Base-by-base conservation (phyloP, 2,797 vertebrate genomes). In the Oryzias dopingdopingensis region DNA sequence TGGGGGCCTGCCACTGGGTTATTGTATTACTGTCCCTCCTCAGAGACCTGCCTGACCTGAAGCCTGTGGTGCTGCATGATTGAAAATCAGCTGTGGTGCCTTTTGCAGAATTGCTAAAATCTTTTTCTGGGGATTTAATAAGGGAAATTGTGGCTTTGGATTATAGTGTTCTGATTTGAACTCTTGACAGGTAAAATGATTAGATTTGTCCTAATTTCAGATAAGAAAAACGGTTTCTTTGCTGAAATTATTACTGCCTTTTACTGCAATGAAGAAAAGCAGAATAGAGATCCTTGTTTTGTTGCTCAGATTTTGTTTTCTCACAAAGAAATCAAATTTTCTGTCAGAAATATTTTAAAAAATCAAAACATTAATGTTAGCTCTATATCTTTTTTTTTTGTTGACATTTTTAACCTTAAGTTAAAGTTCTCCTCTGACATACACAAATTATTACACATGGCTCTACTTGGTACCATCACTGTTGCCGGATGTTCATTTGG, bases 41-140 rank as follows among this genome's bases (percentile, higher is more conserved):
- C 63, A 6, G 73, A 77, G 66, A 84, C 82, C 70, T 56, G 68
- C 14, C 77, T 79, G 77, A 88, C 86, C 86, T 82, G 70, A 74
- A 81, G 85, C 87, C 89, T 83, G 88, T 58, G 70, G 86, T 77
- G 88, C 72, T 49, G 67, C 59, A 56, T 88, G 88, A 93, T 90
- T 90, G 86, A 88, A 90, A 91, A 86, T 84, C 85, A 68, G 77
- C 67, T 76, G 75, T 67, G 67, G 74, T 72, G 67, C 75, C 59
- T 72, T 86, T 83, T 75, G 77, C 67, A 47, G 65, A 54, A 22
- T 71, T 14, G 46, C 65, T 77, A 83, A 85, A 76, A 80, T 81
- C 74, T 60, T 74, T 77, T 82, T 84, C 67, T 73, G 74, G 49
- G 75, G 77, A 81, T 82, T 80, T 84, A 53, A 78, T 71, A 70